Conservation (phyloP, 2,797 vertebrate genomes). For the Micropoecilia bifurca region DNA sequence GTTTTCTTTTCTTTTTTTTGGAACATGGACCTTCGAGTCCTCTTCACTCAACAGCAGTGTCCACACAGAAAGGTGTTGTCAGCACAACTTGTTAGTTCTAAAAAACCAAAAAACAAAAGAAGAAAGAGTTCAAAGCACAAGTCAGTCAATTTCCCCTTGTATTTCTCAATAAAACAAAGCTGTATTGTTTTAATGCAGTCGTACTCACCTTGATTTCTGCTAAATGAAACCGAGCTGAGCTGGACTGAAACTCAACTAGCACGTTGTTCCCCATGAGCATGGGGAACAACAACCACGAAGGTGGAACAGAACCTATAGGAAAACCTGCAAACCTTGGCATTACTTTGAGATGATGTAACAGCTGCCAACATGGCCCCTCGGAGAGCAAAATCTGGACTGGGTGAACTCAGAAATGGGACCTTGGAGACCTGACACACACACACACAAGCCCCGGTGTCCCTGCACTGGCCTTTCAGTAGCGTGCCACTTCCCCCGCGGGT, state of each 20-base stretch:
- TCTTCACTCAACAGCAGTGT: neutral
- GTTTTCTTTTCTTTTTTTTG: neutral
- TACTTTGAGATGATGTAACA: conserved; percentile 30
- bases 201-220: neutral
- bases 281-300: conserved; percentile 44
- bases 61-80: neutral
- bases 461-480: conserved; percentile 67
- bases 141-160: neutral
- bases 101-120: neutral
- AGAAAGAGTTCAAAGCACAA: no score
- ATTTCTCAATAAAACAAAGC: conserved; percentile 9
- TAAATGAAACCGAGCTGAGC: neutral
- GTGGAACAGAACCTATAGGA: conserved; percentile 50
- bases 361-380: conserved; percentile 63
- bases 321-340: conserved; percentile 52
- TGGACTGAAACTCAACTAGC: neutral
- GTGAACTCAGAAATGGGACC: conserved; percentile 66
- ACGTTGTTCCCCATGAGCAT: conserved; percentile 2
- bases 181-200: neutral
- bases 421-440: conserved; percentile 74
- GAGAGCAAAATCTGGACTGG: conserved; percentile 67
- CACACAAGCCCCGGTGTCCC: conserved; percentile 59
- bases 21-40: neutral
- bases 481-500: conserved; percentile 73
- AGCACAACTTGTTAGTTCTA: neutral